Evolutionary conservation across 2,113 vertebrate species (phyloP), one percentile per base, ranked within the genome.

Genomic region (Tursiops truncatus): DNA sequence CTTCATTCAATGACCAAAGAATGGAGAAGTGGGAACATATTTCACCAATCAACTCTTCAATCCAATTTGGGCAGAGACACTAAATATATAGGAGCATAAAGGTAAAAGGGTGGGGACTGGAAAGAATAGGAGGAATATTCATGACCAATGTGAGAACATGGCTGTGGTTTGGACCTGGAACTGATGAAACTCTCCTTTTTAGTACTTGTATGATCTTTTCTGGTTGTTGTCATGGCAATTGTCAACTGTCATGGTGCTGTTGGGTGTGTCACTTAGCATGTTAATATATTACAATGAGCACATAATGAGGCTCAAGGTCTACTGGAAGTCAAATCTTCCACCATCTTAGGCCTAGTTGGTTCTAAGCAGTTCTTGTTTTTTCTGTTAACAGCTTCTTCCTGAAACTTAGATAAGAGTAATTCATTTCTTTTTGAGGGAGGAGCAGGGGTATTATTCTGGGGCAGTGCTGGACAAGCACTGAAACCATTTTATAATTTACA

Each of bases 401-500:
- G 76, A 80, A 80, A 25, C 6, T 36, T 56, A 6, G 23, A 36
- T 56, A 80, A 79, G 18, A 80, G 50, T 56, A 80, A 25, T 36
- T 80, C 12, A 18, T 80, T 56, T 50, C 20, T 80, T 23, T 25
- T 56, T 50, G 50, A 77, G 50, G 28, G 41, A 31, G 9, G 31
- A 47, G 1, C 33, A 79, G 10, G 76, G 76, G 33, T 80, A 80
- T 56, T 10, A 80, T 56, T 36, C 23, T 53, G 76, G 12, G 20
- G 33, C 20, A 80, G 56, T 6, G 14, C 6, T 65, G 62, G 53
- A 68, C 1, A 97, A 92, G 60, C 44, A 17, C 26, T 4, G 31
- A n/a, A 89, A 90, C 9, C 0, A 92, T 94, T 92, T 95, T 63
- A 63, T 90, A 89, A 62, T 91, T 97, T 1, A 58, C 62, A 92